Conservation (phyloP, 2,113 vertebrate genomes). For the Apodemus sylvaticus region DNA sequence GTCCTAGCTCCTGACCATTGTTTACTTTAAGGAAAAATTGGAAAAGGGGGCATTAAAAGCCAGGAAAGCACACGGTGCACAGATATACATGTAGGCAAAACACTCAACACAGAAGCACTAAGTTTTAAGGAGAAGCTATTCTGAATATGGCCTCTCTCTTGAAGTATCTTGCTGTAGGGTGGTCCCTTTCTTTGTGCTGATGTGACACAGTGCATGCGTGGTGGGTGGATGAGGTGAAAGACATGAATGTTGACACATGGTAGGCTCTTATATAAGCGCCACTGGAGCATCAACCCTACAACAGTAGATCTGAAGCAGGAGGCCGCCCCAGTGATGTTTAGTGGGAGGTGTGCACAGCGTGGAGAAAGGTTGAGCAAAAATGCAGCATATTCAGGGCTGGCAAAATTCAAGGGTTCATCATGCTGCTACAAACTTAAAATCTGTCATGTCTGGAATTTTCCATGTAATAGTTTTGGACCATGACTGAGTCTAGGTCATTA, state of each 20-base stretch:
- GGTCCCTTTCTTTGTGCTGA: background rate
- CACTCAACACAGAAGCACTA: background rate
- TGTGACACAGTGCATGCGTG: background rate
- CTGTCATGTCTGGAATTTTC: background rate
- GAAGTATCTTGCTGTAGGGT: background rate
- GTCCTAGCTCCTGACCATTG: background rate
- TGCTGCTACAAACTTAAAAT: background rate
- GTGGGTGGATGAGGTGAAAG: too few species aligned
- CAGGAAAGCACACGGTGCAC: background rate
- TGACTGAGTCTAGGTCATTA: background rate
- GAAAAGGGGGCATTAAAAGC: background rate
- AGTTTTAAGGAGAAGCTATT: background rate
- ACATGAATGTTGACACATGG: background rate
- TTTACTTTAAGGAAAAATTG: constrained; percentile 19
- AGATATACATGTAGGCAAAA: background rate
- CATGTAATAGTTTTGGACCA: background rate
- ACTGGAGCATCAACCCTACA: background rate
- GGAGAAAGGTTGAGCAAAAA: background rate
- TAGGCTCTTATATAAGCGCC: background rate
- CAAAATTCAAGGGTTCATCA: background rate
- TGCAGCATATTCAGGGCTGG: background rate
- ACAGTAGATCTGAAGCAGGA: background rate
- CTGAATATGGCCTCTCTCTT: background rate
- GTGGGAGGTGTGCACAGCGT: background rate
- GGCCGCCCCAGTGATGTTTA: background rate